Percentiles rank a stretch among this genome's conserved stretches.
These are phyloP conservation scores for Saguinus midas DNA, from an alignment of 2,113 vertebrate genomes.

Conservation along the genomic window DNA sequence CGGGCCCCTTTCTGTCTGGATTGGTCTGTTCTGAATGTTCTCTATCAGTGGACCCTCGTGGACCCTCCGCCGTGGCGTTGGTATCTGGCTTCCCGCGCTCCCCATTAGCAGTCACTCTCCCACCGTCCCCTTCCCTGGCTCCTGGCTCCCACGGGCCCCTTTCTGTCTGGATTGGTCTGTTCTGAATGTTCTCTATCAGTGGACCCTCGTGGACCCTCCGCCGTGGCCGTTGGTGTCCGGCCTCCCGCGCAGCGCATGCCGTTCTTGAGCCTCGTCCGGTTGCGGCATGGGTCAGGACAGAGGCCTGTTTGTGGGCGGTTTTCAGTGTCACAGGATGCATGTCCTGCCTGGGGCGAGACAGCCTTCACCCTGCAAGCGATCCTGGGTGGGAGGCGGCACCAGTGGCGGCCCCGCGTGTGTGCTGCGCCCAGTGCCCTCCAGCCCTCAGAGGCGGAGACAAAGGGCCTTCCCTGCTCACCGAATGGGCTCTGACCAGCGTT, in stretches of 20 bases:
- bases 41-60: accelerated
- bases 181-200: background rate
- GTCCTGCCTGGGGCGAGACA: background rate
- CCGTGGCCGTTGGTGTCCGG: background rate
- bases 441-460: background rate
- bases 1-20: background rate
- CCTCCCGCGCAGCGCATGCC: accelerated
- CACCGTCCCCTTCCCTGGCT: background rate
- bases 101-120: background rate
- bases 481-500: background rate
- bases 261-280: background rate
- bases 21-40: background rate
- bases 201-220: background rate
- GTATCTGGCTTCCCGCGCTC: too few species aligned
- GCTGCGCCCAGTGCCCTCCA: background rate
- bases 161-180: background rate
- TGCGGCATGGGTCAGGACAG: background rate
- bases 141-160: too few species aligned
- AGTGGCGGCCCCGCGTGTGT: background rate
- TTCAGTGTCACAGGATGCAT: background rate
- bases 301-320: background rate
- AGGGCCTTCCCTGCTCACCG: too few species aligned
- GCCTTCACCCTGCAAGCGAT: background rate
- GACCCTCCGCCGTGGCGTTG: background rate
- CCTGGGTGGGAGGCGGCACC: background rate